These are phyloP conservation scores for Pseudotriccus pelzelni DNA, from an alignment of 2,797 vertebrate genomes.

Conservation along the genomic window DNA sequence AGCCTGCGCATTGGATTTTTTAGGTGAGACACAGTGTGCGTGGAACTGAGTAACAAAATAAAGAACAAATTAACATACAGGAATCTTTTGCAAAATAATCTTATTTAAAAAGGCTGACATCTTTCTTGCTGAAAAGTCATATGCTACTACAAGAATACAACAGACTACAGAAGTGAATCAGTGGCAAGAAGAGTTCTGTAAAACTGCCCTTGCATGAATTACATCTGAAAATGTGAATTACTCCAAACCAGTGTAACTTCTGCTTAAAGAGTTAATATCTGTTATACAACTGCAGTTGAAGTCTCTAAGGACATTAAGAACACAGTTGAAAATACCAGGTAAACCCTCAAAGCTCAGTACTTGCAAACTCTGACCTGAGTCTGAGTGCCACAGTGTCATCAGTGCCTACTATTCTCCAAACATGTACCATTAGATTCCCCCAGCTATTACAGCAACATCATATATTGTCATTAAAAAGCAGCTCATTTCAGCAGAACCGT, in stretches of 20 bases:
- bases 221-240: conserved; percentile 15
- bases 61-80: background rate
- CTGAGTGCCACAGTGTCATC: background rate
- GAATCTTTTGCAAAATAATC: background rate
- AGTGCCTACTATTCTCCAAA: background rate
- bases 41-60: background rate
- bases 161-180: background rate
- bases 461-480: background rate
- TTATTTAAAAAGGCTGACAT: background rate
- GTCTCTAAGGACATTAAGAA: background rate
- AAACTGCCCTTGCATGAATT: background rate
- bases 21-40: too few relatives aligned
- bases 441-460: background rate
- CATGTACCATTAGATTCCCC: background rate
- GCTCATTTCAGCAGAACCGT: background rate
- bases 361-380: background rate
- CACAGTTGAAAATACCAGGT: background rate
- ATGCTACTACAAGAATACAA: background rate
- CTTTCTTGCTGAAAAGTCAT: background rate
- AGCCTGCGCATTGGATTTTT: too few relatives aligned
- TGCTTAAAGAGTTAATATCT: background rate
- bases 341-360: background rate
- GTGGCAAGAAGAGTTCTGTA: background rate
- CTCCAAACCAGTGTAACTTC: background rate
- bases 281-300: background rate